A percentile compares a stretch with the other conserved stretches of the same genome.
phyloP scores from a whole-genome alignment of 2,113 vertebrate species.

The Emydura subglobosa region DNA sequence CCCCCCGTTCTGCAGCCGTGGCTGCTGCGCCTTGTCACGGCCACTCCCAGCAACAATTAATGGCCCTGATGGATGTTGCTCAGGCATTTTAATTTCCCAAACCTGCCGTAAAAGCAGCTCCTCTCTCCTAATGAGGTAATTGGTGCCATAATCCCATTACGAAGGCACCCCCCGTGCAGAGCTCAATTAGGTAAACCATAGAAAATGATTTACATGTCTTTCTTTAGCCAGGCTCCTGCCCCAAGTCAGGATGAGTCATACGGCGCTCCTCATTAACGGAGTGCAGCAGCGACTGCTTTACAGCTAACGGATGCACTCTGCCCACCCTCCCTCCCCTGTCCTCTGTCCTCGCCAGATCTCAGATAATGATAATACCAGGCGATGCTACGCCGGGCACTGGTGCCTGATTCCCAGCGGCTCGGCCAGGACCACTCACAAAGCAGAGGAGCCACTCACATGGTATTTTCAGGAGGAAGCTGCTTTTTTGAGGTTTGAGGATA shows the following conservation, averaged over 20 bases:
- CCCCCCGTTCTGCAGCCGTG: neutral
- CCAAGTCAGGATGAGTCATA: neutral
- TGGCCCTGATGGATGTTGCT: neutral
- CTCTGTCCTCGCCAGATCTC: neutral
- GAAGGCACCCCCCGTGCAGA: neutral
- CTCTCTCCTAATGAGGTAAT: constrained; percentile 35
- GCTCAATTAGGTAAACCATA: constrained; percentile 3
- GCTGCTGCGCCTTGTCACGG: fast-evolving
- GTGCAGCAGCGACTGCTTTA: fast-evolving
- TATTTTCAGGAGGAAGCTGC: neutral
- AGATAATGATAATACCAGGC: neutral
- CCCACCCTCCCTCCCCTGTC: neutral
- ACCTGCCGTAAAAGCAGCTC: neutral
- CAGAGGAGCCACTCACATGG: neutral
- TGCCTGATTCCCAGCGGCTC: neutral
- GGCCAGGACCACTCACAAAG: neutral
- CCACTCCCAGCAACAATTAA: too few relatives aligned
- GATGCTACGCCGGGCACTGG: neutral
- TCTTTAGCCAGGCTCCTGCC: neutral
- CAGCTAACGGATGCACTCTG: fast-evolving
- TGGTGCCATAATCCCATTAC: constrained; percentile 18
- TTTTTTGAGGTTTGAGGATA: neutral
- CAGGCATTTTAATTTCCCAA: constrained; percentile 7
- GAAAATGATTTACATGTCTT: constrained; percentile 10
- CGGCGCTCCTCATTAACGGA: neutral